Evolutionary conservation across 2,888 invertebrate species (phyloP).

Genomic region (Eudasyphora cyanicolor): DNA sequence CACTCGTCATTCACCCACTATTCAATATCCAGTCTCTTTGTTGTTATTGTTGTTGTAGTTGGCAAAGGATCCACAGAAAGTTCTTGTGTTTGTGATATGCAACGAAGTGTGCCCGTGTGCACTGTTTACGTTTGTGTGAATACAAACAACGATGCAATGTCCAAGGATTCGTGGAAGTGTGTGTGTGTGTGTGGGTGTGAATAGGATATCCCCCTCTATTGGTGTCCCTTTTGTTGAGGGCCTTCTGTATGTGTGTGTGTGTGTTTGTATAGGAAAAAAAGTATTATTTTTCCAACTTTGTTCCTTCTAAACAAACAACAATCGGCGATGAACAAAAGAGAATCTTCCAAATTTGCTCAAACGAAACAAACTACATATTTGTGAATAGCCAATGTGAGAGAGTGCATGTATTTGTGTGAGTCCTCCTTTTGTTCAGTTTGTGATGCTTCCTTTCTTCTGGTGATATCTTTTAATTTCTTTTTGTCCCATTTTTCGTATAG

Average conservation of each 20-base stretch:
- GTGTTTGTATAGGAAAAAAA: conserved; percentile 20
- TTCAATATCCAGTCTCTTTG: neutral
- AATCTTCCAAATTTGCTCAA: conserved; percentile 38
- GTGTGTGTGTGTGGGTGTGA: conserved; percentile 39
- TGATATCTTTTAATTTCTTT: conserved; percentile 48
- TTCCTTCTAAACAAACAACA: conserved; percentile 49
- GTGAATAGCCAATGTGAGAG: conserved; percentile 56
- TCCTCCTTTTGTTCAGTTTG: conserved; percentile 3
- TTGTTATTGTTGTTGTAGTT: conserved; percentile 28
- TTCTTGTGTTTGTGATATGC: conserved; percentile 53
- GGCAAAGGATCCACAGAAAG: conserved; percentile 49
- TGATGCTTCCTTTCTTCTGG: conserved; percentile 26
- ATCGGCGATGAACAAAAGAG: conserved; percentile 42
- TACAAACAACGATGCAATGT: no score
- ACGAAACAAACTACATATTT: conserved; percentile 63
- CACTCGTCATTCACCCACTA: neutral
- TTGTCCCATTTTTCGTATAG: conserved; percentile 43
- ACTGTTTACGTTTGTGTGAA: neutral
- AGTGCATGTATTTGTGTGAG: neutral
- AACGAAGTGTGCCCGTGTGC: conserved; percentile 39
- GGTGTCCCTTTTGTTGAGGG: no score
- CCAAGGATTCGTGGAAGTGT: no score
- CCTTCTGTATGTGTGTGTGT: conserved; percentile 39
- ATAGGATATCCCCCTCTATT: conserved; percentile 5
- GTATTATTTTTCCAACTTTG: conserved; percentile 53